These are phyloP conservation scores for Drosophila ananassae DNA, from an alignment of 1,140 invertebrate genomes.

Conservation along the genomic window DNA sequence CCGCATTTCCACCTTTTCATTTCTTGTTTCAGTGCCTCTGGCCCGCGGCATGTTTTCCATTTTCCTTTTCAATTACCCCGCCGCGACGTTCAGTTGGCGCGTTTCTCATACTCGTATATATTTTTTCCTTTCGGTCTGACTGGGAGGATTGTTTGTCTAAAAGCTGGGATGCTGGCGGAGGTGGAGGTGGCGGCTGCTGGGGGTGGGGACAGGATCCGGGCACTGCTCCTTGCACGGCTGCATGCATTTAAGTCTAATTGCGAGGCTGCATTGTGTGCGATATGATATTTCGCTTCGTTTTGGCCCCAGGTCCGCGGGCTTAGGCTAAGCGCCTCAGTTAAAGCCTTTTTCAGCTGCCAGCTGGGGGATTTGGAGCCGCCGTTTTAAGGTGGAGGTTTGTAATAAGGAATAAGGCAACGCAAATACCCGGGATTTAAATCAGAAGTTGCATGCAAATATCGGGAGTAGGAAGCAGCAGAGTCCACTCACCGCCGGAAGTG, in stretches of 20 bases:
- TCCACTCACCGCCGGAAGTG: constrained; percentile 34
- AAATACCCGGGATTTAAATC: constrained; percentile 51
- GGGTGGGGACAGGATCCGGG: constrained; percentile 13
- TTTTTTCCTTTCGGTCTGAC: constrained; percentile 42
- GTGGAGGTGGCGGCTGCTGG: background rate
- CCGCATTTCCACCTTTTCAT: constrained; percentile 40
- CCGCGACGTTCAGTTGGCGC: constrained; percentile 67
- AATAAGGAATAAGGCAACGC: constrained; percentile 54
- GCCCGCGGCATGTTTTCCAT: constrained; percentile 73
- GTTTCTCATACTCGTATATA: constrained; percentile 63
- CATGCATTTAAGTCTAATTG: constrained; percentile 78
- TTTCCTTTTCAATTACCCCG: constrained; percentile 78
- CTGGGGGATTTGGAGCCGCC: constrained; percentile 1
- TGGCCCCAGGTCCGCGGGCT: constrained; percentile 50
- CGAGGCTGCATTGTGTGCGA: constrained; percentile 60
- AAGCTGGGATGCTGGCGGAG: background rate
- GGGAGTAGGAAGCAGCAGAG: constrained; percentile 26
- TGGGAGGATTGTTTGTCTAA: constrained; percentile 64
- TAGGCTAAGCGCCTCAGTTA: constrained; percentile 65
- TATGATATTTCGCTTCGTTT: constrained; percentile 67
- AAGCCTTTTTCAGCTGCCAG: constrained; percentile 57
- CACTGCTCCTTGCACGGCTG: constrained; percentile 49
- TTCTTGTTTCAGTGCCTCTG: constrained; percentile 47
- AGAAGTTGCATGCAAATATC: constrained; percentile 47
- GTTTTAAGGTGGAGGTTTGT: constrained; percentile 17